Percentiles rank a stretch among this genome's conserved stretches.
Evolutionary conservation across 2,113 vertebrate genomes (phyloP).

Genomic region (Cyprinodon tularosa): DNA sequence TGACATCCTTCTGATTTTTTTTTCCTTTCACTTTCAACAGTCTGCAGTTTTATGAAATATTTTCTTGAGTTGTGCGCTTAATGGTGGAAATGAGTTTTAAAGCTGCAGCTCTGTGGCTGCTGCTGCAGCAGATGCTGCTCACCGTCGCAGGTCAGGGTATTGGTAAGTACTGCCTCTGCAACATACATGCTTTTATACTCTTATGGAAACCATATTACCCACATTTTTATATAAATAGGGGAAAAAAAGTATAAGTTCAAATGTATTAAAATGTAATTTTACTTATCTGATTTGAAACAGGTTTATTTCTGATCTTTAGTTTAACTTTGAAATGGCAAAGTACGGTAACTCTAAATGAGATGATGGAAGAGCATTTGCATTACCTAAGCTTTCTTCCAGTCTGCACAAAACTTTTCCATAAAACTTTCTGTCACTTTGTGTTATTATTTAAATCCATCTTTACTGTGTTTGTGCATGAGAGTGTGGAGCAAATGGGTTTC

Average conservation of each 20-base stretch:
- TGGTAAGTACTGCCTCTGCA: slow-evolving; percentile 80
- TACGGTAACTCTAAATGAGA: slow-evolving; percentile 37
- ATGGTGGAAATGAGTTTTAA: slow-evolving; percentile 70
- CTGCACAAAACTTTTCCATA: slow-evolving; percentile 18
- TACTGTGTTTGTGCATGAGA: slow-evolving; percentile 1
- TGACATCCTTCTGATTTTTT: slow-evolving; percentile 14
- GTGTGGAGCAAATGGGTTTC: slow-evolving; percentile 29
- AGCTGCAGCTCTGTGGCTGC: slow-evolving; percentile 74
- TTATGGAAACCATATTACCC: slow-evolving; percentile 10
- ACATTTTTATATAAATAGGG: background rate
- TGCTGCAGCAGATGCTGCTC: slow-evolving; percentile 79
- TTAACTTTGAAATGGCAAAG: background rate
- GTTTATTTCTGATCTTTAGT: slow-evolving; percentile 17
- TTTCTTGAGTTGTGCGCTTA: slow-evolving; percentile 22
- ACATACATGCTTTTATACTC: background rate
- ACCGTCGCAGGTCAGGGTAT: slow-evolving; percentile 78
- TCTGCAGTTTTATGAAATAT: slow-evolving; percentile 11
- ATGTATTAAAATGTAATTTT: background rate
- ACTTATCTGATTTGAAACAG: slow-evolving; percentile 2
- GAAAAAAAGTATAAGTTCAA: background rate
- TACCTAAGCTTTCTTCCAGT: slow-evolving; percentile 42
- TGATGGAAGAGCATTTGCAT: slow-evolving; percentile 14
- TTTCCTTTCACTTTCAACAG: slow-evolving; percentile 5
- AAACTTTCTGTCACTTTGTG: slow-evolving; percentile 31
- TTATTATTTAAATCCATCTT: slow-evolving; percentile 31